Evolutionary conservation across 2,113 vertebrate genomes (phyloP), one percentile per base, ranked within the genome.

Genomic region (Indicator maculatus): DNA sequence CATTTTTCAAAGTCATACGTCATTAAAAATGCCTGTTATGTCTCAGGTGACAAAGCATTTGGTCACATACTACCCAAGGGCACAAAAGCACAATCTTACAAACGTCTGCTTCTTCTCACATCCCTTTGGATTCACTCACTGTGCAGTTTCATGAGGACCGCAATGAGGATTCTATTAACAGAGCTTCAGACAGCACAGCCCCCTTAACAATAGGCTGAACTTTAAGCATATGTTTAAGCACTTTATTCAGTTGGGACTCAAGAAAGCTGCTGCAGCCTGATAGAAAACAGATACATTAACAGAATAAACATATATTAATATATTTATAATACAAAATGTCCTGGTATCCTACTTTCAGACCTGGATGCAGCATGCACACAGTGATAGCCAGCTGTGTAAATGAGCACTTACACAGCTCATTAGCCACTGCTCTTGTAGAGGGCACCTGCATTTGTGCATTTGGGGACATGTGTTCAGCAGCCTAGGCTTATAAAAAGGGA

Each of bases 41-140:
- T 64, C 90, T 92, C 86, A 93, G 69, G 73, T 94, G 82, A 89
- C 47, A 66, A 83, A 81, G 20, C 55, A 80, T 76, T 96, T 78
- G 72, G 63, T 78, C 38, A 63, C 63, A 69, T 10, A 53, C 39
- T 65, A 69, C 81, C 47, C 86, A 84, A 78, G 41, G 45, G 58
- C 77, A 91, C 61, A 89, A 90, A 82, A 79, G 47, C 50, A 67
- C 59, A 75, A 33, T 86, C 73, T 61, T 75, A 85, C 64, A 94
- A 74, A 81, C 15, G 31, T 82, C 66, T 82, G 56, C 61, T 89
- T 38, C 65, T 84, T 92, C 47, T 94, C 61, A 65, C 10, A 63
- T 61, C 64, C 78, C 65, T 59, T 84, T 47, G 67, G 52, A 93
- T 66, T 69, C 75, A 31, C 66, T 80, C 5, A 1, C 28, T 78